Base-by-base conservation (phyloP, 30 jellyfish, hydroid and myxozoan species). In the Hydractinia echinata region DNA sequence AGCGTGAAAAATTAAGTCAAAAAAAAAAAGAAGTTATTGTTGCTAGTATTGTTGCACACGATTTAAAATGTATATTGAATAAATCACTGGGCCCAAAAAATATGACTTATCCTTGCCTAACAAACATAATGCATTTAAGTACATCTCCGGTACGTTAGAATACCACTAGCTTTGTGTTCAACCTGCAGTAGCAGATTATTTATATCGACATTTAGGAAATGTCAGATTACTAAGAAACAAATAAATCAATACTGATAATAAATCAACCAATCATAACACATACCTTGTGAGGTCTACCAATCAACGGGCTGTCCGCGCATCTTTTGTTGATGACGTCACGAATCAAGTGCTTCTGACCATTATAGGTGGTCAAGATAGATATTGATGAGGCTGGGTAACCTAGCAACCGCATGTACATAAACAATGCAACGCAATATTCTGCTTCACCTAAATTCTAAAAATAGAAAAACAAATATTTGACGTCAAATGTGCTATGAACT, bases 271-370 rank as follows among this genome's bases (percentile, higher is more conserved):
- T 30, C 44, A 30, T 30, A 30, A 30, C 2, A 30, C 44, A 7
- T 58, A 94, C 96, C 95, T 94, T 94, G 11, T 79, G 89, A 1
- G 99, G 99, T 52, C 69, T 82, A 19, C 99, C 99, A 54, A 94
- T 82, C 82, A 94, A 18, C 9, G 96, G 96, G 66, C 89, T 94
- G 5, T 89, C 95, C 14, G 88, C 96, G 67, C 99, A 94, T 60
- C 97, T 54, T 67, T 83, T 86, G 76, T 82, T 66, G 67, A 94
- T 89, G 81, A 94, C 96, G 56, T 94, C 99, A 11, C 99, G 88
- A 19, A 94, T 94, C 53, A 94, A 87, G 76, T 94, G 99, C 80
- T 94, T 94, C 73, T 94, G 99, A 5, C 99, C 99, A 67, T 94
- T 94, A 85, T 94, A 94, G 19, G 97, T 94, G 39, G 99, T 88